A percentile compares a stretch with the other conserved stretches of the same genome.
Evolutionary conservation across 2,113 vertebrate species (phyloP).

Genomic region (Fregata magnificens): DNA sequence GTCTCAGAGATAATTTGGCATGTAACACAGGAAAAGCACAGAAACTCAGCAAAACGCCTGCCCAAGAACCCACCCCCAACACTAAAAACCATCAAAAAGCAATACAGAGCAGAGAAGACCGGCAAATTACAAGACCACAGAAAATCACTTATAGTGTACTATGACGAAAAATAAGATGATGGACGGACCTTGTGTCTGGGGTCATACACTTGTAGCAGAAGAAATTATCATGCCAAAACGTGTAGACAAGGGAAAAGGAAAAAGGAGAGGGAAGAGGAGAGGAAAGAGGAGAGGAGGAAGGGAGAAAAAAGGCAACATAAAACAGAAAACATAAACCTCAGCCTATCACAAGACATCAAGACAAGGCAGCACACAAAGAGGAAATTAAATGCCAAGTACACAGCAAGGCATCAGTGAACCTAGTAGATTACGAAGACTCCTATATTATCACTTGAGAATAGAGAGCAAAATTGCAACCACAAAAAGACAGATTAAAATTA

Average conservation of each 20-base stretch:
- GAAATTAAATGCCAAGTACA: slow-evolving; percentile 46
- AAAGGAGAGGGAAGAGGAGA: not conserved
- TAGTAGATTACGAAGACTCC: not conserved
- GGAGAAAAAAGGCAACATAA: not conserved
- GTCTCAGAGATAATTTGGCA: not conserved
- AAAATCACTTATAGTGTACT: not conserved
- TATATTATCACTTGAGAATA: not conserved
- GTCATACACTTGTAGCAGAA: not conserved
- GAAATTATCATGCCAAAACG: not conserved
- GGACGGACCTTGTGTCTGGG: not conserved
- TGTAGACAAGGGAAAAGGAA: not conserved
- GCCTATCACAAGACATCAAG: not conserved
- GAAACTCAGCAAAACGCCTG: not conserved
- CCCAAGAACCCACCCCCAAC: not conserved
- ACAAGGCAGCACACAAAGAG: not conserved
- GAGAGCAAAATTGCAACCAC: not conserved
- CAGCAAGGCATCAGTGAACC: not conserved
- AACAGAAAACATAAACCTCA: not conserved
- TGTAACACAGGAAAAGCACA: not conserved
- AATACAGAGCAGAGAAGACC: not conserved
- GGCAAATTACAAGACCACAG: not conserved
- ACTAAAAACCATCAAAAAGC: not conserved
- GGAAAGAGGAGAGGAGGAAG: not conserved
- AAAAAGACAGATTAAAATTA: not conserved
- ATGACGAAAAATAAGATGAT: not conserved